Conservation (phyloP, 23 tunicate genomes). For the Clavelina lepadiformis region DNA sequence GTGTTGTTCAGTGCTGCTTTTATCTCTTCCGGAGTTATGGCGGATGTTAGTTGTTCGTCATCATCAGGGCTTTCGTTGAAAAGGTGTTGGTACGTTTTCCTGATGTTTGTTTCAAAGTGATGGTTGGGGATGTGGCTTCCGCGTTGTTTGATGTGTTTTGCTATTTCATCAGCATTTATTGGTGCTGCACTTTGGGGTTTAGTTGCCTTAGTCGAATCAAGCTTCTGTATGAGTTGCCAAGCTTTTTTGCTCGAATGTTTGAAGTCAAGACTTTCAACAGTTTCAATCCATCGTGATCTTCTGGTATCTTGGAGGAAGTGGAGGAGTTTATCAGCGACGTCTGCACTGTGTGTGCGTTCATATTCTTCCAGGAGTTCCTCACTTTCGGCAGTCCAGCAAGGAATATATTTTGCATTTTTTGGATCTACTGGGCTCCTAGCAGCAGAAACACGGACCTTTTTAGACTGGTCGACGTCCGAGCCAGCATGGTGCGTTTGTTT, state of each 20-base stretch:
- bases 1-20: neutral
- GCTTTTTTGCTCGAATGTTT: neutral
- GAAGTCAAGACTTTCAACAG: neutral
- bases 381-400: slow-evolving; percentile 2
- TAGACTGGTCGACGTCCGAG: slow-evolving; percentile 9
- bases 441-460: slow-evolving; percentile 8
- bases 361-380: slow-evolving; percentile 10
- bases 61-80: neutral
- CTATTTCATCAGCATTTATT: neutral
- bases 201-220: neutral
- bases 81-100: neutral
- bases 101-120: neutral
- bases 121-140: neutral
- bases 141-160: neutral
- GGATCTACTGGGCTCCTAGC: slow-evolving; percentile 6
- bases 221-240: neutral
- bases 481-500: too few species aligned
- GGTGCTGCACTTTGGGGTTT: neutral
- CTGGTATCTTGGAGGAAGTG: neutral
- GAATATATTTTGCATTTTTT: slow-evolving; percentile 10
- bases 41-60: neutral
- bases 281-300: neutral
- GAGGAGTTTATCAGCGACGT: slow-evolving; percentile 7
- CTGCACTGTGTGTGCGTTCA: neutral
- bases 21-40: neutral